Evolutionary conservation across 2,113 vertebrate species (phyloP).

Genomic region (Heteronetta atricapilla): DNA sequence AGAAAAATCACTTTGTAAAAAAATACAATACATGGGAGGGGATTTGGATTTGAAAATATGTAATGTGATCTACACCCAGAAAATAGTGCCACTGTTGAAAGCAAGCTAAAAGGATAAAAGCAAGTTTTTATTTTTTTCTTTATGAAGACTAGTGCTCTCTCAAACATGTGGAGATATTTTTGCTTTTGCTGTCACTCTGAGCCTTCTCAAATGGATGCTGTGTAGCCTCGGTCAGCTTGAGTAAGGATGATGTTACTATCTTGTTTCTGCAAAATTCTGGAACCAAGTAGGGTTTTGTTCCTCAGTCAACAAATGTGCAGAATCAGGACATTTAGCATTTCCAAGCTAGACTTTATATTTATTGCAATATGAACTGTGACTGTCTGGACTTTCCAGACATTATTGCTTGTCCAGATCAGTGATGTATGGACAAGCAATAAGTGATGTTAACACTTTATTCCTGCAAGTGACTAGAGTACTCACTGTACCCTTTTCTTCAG

Average conservation of each 20-base stretch:
- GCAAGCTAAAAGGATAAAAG: neutral
- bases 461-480: neutral
- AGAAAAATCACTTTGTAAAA: neutral
- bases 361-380: neutral
- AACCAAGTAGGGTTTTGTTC: neutral
- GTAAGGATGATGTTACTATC: neutral
- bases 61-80: neutral
- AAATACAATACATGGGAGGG: neutral
- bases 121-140: neutral
- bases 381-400: neutral
- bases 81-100: neutral
- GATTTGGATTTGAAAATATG: neutral
- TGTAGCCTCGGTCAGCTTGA: neutral
- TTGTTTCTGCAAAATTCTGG: neutral
- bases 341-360: neutral
- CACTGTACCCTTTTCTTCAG: neutral
- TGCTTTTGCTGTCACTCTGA: neutral
- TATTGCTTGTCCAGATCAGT: neutral
- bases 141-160: neutral
- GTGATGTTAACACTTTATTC: neutral
- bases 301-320: neutral
- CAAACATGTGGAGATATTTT: neutral
- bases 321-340: neutral
- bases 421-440: neutral
- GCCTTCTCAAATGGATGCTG: neutral